Evolutionary conservation across 2,888 invertebrate species (phyloP).

Genomic region (Anthophora plumipes): DNA sequence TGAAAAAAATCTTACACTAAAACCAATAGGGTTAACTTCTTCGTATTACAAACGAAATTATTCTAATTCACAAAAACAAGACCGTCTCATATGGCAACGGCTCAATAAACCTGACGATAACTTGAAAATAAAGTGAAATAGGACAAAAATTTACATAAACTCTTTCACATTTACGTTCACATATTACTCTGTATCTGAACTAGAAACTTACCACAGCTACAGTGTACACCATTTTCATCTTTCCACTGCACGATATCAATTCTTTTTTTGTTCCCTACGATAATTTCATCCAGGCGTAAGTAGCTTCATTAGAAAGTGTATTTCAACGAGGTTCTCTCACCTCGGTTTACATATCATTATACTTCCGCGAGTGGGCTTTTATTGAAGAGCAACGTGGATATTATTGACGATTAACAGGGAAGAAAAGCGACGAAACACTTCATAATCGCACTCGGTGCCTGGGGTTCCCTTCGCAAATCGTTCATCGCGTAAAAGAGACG

Average conservation of each 20-base stretch:
- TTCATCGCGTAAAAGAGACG: slow-evolving; percentile 10
- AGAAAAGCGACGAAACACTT: background rate
- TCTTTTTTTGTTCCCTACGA: background rate
- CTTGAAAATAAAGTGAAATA: background rate
- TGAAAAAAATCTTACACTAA: too few species aligned
- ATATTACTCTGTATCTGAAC: too few species aligned
- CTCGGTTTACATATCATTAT: slow-evolving; percentile 11
- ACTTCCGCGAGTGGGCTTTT: background rate
- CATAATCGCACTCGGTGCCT: background rate
- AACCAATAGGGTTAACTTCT: too few species aligned
- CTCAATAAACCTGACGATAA: too few species aligned
- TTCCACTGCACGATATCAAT: background rate
- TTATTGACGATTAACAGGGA: slow-evolving; percentile 24
- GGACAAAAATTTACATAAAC: background rate
- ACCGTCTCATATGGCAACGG: too few species aligned
- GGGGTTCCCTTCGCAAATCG: background rate
- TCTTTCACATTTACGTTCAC: background rate
- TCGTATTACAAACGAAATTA: too few species aligned
- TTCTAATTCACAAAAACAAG: too few species aligned
- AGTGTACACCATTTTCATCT: background rate
- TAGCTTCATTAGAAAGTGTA: background rate
- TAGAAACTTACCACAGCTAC: background rate
- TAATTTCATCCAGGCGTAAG: background rate
- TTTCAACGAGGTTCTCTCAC: background rate
- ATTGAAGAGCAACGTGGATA: slow-evolving; percentile 14